A percentile compares a stretch with the other conserved stretches of the same genome.
Conservation (phyloP, 64 coral and sea anemone species). For the Stylophora pistillata region DNA sequence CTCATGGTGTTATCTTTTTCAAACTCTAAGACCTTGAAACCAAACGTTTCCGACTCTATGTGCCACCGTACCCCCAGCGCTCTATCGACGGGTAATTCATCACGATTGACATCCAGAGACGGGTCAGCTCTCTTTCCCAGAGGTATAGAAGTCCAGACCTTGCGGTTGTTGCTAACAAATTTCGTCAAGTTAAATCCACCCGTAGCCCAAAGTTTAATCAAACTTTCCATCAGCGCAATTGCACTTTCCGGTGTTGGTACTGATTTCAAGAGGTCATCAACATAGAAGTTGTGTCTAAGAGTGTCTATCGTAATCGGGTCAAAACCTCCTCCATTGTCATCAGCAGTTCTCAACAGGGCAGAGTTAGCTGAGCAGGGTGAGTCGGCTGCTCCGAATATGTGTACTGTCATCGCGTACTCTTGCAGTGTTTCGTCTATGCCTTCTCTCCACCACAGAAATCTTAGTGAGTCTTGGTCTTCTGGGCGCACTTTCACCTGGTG, state of each 20-base stretch:
- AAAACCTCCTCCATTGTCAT: neutral
- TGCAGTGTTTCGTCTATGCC: neutral
- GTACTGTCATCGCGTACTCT: constrained; percentile 55
- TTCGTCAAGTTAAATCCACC: constrained; percentile 71
- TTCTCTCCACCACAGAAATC: constrained; percentile 57
- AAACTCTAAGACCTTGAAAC: neutral
- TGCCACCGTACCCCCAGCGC: constrained; percentile 32
- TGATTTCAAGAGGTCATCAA: constrained; percentile 59
- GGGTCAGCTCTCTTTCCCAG: neutral
- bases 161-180: constrained; percentile 26
- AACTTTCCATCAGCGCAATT: neutral
- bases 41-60: constrained; percentile 16
- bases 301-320: constrained; percentile 6
- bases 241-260: neutral
- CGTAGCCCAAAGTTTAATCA: constrained; percentile 6
- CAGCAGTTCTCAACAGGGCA: neutral
- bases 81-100: constrained; percentile 18
- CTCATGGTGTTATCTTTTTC: constrained; percentile 20
- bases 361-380: constrained; percentile 50
- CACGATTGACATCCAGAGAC: too few relatives aligned
- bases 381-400: too few relatives aligned
- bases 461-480: constrained; percentile 49
- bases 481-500: constrained; percentile 48
- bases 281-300: constrained; percentile 16
- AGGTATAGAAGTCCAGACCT: neutral